Base-by-base conservation (phyloP, 1,140 invertebrate genomes). In the Lepidostoma basale region DNA sequence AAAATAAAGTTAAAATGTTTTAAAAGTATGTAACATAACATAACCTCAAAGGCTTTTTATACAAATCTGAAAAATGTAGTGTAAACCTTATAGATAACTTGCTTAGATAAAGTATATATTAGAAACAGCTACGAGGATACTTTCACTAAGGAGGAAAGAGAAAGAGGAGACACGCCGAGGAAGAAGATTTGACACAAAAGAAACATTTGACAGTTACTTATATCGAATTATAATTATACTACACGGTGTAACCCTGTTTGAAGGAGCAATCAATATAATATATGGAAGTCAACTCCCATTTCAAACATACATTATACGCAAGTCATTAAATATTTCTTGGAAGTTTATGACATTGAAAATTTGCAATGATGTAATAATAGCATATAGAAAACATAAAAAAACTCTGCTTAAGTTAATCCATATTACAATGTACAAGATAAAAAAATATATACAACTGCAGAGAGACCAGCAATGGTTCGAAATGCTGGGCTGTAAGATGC, bases 241-340 rank as follows among this genome's bases (percentile, higher is more conserved):
- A 44, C 16, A 8, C 18, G 6, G 20, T 8, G 12, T 22, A 12
- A 47, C 44, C 44, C 44, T 47, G 44, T 47, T 1, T 10, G 8
- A 18, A 47, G 44, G 44, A 47, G 44, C 44, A 47, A 47, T 9
- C 5, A n/a, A n/a, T n/a, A n/a, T 47, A 6, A 47, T 47, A 47
- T 18, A 22, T 47, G 12, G 18, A n/a, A 1, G 33, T 36, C n/a
- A 6, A 44, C n/a, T 12, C 44, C 44, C 23, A 36, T 12, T 22
- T 22, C 10, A 22, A 23, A 22, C 10, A 22, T 22, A 22, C 44
- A 22, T 47, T 18, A 10, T 22, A 47, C 44, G 12, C 6, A 14
- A 47, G 3, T 23, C 14, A 47, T 14, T 47, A 47, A 4, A 47
- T n/a, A n/a, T n/a, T n/a, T n/a, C n/a, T n/a, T n/a, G n/a, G n/a